These are phyloP conservation scores for Chelonus formosanus DNA, from an alignment of 2,888 invertebrate genomes.

Conservation along the genomic window DNA sequence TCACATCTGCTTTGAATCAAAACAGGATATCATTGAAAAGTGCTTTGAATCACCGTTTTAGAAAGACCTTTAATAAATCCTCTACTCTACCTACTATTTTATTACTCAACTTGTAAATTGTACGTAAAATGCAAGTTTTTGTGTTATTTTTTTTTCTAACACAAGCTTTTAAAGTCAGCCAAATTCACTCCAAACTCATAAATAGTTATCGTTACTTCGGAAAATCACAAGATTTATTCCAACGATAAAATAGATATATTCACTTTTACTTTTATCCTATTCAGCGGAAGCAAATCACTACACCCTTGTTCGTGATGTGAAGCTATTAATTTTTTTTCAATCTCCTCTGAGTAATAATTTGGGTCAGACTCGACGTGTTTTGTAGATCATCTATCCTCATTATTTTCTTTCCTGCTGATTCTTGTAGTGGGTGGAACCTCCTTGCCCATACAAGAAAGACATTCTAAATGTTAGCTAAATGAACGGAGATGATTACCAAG, in stretches of 20 bases:
- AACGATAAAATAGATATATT: not conserved
- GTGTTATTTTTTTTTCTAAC: not conserved
- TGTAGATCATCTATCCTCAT: conserved; percentile 43
- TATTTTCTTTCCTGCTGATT: conserved; percentile 41
- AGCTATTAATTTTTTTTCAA: conserved; percentile 23
- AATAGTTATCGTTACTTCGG: too few relatives aligned
- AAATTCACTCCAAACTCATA: too few relatives aligned
- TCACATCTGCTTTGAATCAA: conserved; percentile 24
- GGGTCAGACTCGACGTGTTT: conserved; percentile 1
- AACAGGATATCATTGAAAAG: conserved; percentile 19
- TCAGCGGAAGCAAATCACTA: not conserved
- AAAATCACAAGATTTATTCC: too few relatives aligned
- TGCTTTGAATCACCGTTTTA: conserved; percentile 14
- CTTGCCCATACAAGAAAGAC: conserved; percentile 6
- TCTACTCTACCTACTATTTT: not conserved
- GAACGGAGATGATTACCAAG: not conserved
- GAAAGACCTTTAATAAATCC: conserved; percentile 15
- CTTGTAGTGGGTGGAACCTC: conserved; percentile 33
- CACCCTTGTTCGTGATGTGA: conserved; percentile 13
- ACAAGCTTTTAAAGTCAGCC: too few relatives aligned
- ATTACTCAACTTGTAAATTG: too few relatives aligned
- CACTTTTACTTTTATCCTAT: conserved; percentile 16
- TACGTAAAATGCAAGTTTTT: not conserved
- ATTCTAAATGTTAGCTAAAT: not conserved
- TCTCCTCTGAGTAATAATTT: conserved; percentile 16